A percentile compares a stretch with the other conserved stretches of the same genome.
phyloP scores from a whole-genome alignment of 2,888 invertebrate genomes.

The Leucophenga maculata region DNA sequence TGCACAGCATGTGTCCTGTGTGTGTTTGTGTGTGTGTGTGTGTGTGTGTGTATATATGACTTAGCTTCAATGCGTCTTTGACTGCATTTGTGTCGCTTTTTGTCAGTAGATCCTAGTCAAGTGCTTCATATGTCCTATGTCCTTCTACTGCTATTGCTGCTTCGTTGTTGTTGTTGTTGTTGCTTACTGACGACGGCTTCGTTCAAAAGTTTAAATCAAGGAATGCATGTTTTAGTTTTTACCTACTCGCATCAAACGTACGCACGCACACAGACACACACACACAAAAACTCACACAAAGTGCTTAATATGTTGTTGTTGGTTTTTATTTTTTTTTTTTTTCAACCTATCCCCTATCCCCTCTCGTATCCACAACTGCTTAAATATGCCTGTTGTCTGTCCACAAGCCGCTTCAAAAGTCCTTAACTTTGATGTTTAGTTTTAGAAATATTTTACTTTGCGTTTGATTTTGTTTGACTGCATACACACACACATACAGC shows the following conservation, averaged over 20 bases:
- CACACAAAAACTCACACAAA: slow-evolving; percentile 36
- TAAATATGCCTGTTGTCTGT: no score
- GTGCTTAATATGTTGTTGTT: slow-evolving; percentile 39
- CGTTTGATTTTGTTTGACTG: slow-evolving; percentile 22
- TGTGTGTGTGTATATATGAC: no score
- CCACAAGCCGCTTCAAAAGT: background rate
- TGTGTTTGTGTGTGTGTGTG: no score
- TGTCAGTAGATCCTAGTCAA: background rate
- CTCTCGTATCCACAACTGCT: background rate
- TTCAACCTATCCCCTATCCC: no score
- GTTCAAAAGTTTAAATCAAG: slow-evolving; percentile 7
- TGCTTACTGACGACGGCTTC: background rate
- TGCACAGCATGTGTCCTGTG: background rate
- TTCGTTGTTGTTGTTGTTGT: background rate
- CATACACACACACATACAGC: background rate
- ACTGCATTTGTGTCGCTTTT: background rate
- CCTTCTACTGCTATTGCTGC: background rate
- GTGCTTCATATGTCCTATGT: background rate
- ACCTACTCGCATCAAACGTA: background rate
- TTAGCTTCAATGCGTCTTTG: slow-evolving; percentile 7
- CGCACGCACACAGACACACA: background rate
- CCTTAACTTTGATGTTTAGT: slow-evolving; percentile 17
- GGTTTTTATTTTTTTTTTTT: slow-evolving; percentile 18
- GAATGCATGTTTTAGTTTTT: slow-evolving; percentile 13
- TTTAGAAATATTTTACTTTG: slow-evolving; percentile 44